Evolutionary conservation across 2,797 vertebrate genomes (phyloP), one percentile per base, ranked within the genome.

Genomic region (Todus mexicanus): DNA sequence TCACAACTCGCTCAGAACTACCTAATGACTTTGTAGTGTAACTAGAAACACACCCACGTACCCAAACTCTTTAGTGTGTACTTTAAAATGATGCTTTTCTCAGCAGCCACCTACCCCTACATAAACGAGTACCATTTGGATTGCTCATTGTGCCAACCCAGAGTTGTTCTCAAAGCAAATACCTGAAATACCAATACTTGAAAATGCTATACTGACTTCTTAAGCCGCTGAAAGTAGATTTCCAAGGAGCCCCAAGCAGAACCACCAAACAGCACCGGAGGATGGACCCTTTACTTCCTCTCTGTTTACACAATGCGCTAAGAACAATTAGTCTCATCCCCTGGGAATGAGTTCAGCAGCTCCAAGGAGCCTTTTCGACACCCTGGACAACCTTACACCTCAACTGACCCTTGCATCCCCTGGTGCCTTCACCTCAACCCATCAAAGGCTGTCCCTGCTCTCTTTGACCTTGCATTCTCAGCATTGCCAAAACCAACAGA

Each of bases 1-100:
- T 78, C 13, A 72, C 37, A 91, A 27, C 20, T 57, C 23, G 38
- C 57, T 66, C 31, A 92, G 56, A 60, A 56, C 38, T 40, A 33
- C 18, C 15, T 31, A 54, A 26, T 42, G 19, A 57, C 19, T 64
- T 50, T 0, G 0, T 15, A 73, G 29, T 1, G 0, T 50, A 90
- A 37, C 16, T 47, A 51, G 51, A 87, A 89, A 63, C 31, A 64
- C 1, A 77, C 5, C 18, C n/a, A 42, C 3, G 31, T 59, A 70
- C 5, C 7, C 79, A 80, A 50, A 80, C 23, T 75, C 22, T 60
- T 47, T 69, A 47, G 16, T 45, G 69, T 21, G 6, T 47, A 74
- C 50, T 69, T 91, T 13, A 69, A 72, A 74, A 42, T 2, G 2
- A 51, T 16, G 12, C 20, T 72, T 84, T 81, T 56, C 13, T 4